Conservation (phyloP, 2,888 invertebrate species). For the Rhagonycha lutea region DNA sequence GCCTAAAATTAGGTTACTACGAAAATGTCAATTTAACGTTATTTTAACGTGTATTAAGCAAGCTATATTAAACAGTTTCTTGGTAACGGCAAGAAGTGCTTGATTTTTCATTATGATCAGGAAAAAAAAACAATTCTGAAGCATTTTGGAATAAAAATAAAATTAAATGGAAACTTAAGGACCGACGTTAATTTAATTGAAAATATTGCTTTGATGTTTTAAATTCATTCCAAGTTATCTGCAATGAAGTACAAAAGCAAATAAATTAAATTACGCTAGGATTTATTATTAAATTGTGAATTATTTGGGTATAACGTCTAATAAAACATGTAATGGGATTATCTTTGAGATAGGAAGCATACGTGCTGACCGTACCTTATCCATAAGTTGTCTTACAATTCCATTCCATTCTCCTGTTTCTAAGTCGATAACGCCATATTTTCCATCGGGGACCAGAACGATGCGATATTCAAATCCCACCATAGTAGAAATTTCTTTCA, state of each 20-base stretch:
- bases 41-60: too few species aligned
- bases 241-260: background rate
- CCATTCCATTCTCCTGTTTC: constrained; percentile 78
- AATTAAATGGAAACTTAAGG: background rate
- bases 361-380: constrained; percentile 58
- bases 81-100: too few species aligned
- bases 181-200: background rate
- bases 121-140: background rate
- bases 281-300: background rate
- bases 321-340: background rate
- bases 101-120: too few species aligned
- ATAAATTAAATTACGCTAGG: background rate
- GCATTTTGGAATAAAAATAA: background rate
- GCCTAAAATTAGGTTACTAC: too few species aligned
- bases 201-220: background rate
- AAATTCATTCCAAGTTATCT: background rate
- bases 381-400: constrained; percentile 67
- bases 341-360: background rate
- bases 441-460: constrained; percentile 66
- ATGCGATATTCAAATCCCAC: constrained; percentile 71
- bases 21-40: too few species aligned
- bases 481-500: constrained; percentile 65
- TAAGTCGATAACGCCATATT: constrained; percentile 75
- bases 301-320: background rate
- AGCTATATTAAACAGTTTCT: too few species aligned